Evolutionary conservation across 2,113 vertebrate genomes (phyloP).

Genomic region (Callaeas wilsoni): DNA sequence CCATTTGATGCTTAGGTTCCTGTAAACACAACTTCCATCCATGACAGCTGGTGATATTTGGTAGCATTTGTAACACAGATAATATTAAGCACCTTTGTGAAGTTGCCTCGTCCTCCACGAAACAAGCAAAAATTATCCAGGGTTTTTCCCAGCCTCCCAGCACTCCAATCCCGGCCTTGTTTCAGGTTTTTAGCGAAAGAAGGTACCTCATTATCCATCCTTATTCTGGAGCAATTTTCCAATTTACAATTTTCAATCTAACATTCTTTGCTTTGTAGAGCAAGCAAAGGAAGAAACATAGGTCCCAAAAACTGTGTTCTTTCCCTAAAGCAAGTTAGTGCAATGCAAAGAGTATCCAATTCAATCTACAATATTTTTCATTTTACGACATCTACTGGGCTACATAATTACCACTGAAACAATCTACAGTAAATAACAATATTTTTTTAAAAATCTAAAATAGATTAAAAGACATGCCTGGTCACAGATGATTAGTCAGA

Average conservation of each 20-base stretch:
- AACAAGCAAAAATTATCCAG: neutral
- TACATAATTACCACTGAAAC: neutral
- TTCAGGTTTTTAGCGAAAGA: neutral
- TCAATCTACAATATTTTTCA: neutral
- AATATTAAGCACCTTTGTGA: rapidly evolving
- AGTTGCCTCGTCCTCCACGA: neutral
- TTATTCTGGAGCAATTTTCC: neutral
- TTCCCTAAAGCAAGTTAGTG: neutral
- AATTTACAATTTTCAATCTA: neutral
- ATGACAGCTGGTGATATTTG: neutral
- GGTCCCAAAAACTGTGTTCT: neutral
- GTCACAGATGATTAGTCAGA: neutral
- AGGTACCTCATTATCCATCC: neutral
- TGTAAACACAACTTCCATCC: neutral
- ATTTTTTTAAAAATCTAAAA: neutral
- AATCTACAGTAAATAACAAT: neutral
- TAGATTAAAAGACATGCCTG: neutral
- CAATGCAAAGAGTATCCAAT: neutral
- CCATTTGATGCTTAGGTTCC: neutral
- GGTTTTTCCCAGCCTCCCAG: neutral
- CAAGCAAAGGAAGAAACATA: neutral
- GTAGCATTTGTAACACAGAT: neutral
- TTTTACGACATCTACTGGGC: neutral
- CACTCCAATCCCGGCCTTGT: neutral
- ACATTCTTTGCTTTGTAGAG: neutral